Evolutionary conservation across 2,113 vertebrate species (phyloP), one percentile per base, ranked within the genome.

Genomic region (Eulacestoma nigropectus): DNA sequence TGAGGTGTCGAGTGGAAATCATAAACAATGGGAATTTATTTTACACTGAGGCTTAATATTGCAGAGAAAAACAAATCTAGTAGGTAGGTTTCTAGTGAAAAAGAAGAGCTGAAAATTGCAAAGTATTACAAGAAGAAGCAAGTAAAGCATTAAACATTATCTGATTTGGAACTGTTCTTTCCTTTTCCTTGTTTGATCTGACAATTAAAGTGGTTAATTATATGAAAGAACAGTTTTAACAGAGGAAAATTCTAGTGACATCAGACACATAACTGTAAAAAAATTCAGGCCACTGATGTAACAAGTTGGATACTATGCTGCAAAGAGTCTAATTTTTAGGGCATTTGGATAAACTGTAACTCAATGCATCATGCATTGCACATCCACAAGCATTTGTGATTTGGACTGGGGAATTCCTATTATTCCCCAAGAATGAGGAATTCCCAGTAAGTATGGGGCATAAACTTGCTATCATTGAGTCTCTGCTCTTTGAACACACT

Each of bases 381-480:
- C 16, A 37, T 42, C 27, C 30, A 27, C 0, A 0, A 1, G 0
- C 9, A 18, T 55, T 87, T 82, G 26, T 46, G 56, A 32, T 89
- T 46, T 33, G 17, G 22, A 11, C 1, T 42, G 35, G 21, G 14
- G 20, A 56, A 27, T 10, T 75, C 39, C 18, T 50, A 13, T 67
- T 92, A 37, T 85, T 68, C 7, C 20, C 13, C 21, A 22, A 55
- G 20, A 75, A 75, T 42, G 18, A 79, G 39, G 35, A 75, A 47
- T 39, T 57, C 56, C 14, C 16, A 33, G 10, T 33, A 65, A 84
- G 6, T 25, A 3, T 21, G 16, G 2, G 14, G 11, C 16, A 65
- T 32, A 44, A 80, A 56, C 16, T 41, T 0, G 0, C 16, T 64
- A 74, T 67, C 13, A n/a, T 55, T 57, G 70, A 63, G 14, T 35